These are phyloP conservation scores for Andrena marginata DNA, from an alignment of 2,888 invertebrate species.

Conservation along the genomic window DNA sequence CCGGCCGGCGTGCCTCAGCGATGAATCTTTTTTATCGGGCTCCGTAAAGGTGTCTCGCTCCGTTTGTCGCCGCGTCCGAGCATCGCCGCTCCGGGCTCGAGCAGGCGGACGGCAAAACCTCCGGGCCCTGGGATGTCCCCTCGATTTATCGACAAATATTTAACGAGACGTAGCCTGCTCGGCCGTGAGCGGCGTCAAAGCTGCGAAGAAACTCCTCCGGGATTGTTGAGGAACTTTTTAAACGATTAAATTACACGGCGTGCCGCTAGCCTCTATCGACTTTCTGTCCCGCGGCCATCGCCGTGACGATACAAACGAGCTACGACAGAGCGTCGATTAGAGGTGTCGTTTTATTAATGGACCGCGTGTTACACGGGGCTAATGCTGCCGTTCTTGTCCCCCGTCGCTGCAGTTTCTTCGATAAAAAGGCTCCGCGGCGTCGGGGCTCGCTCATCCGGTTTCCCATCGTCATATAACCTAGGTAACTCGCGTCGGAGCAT, in stretches of 20 bases:
- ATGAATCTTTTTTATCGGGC: neutral
- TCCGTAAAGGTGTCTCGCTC: neutral
- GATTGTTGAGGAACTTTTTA: constrained; percentile 61
- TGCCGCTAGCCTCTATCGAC: constrained; percentile 51
- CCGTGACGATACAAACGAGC: constrained; percentile 37
- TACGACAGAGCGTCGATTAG: constrained; percentile 56
- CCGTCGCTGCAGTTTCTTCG: neutral
- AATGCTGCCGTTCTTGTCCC: constrained; percentile 22
- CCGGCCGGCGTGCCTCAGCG: neutral
- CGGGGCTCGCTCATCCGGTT: constrained; percentile 16
- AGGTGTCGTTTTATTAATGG: constrained; percentile 56
- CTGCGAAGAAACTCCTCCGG: constrained; percentile 30
- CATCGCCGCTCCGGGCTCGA: constrained; percentile 3
- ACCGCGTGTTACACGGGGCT: constrained; percentile 9
- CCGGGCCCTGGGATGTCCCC: neutral
- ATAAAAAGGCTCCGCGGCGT: constrained; percentile 9
- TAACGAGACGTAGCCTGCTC: constrained; percentile 31
- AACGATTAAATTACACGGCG: constrained; percentile 68
- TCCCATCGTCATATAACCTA: no score
- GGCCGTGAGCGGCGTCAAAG: constrained; percentile 16
- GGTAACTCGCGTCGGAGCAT: no score
- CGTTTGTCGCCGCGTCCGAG: neutral
- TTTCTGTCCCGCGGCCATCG: constrained; percentile 38
- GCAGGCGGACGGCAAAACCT: neutral
- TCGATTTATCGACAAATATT: constrained; percentile 53